phyloP scores from a whole-genome alignment of 2,888 invertebrate species.

The Eupeodes latifasciatus region DNA sequence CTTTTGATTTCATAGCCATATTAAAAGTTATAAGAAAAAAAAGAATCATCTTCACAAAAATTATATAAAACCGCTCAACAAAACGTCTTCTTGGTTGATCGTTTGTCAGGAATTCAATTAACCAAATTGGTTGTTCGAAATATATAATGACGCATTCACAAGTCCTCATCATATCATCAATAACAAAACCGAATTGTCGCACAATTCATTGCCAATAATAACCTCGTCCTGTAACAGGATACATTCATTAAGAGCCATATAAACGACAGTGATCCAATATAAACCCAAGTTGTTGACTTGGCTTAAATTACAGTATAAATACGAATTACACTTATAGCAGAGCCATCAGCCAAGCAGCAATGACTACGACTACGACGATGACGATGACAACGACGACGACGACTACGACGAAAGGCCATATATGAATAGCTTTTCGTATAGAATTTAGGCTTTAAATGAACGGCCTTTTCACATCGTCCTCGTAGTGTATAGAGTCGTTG shows the following conservation, averaged over 20 bases:
- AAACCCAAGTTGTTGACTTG: slow-evolving; percentile 71
- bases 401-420: not conserved
- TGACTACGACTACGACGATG: not conserved
- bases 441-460: slow-evolving; percentile 25
- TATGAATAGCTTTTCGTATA: not conserved
- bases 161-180: slow-evolving; percentile 35
- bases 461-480: not conserved
- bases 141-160: slow-evolving; percentile 14
- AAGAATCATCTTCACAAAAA: slow-evolving; percentile 25
- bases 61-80: slow-evolving; percentile 25
- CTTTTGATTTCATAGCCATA: slow-evolving; percentile 21
- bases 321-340: slow-evolving; percentile 66
- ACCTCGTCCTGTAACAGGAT: slow-evolving; percentile 51
- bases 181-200: slow-evolving; percentile 57
- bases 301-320: slow-evolving; percentile 72
- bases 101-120: slow-evolving; percentile 59
- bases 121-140: slow-evolving; percentile 54
- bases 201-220: slow-evolving; percentile 74
- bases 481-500: too few species aligned
- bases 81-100: not conserved
- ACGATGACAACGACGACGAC: not conserved
- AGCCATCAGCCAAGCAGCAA: slow-evolving; percentile 27
- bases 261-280: slow-evolving; percentile 59
- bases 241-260: slow-evolving; percentile 59
- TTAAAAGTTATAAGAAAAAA: not conserved